A percentile compares a stretch with the other conserved stretches of the same genome.
phyloP scores from a whole-genome alignment of 2,113 vertebrate genomes.

The Myrmophylax atrothorax region DNA sequence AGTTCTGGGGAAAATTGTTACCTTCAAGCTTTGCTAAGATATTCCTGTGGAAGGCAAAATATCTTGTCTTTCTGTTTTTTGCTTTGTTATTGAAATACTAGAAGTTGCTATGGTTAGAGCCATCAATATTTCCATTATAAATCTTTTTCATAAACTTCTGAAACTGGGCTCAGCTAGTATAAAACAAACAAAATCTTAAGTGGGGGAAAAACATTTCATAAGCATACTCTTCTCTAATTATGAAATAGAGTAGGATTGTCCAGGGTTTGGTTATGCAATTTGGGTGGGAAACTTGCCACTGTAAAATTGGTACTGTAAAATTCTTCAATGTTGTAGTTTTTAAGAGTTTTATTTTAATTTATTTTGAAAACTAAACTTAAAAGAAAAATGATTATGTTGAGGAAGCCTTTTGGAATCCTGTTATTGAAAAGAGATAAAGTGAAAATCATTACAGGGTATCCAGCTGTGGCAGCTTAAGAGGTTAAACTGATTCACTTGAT shows the following conservation, averaged over 20 bases:
- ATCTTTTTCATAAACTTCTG: constrained; percentile 42
- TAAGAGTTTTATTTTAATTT: neutral
- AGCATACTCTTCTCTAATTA: constrained; percentile 22
- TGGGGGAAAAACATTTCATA: constrained; percentile 8
- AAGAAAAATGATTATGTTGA: neutral
- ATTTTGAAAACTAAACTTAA: neutral
- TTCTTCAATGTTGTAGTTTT: neutral
- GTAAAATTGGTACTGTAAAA: neutral
- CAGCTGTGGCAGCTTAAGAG: constrained; percentile 12
- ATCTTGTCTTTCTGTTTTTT: neutral
- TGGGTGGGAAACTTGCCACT: neutral
- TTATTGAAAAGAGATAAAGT: neutral
- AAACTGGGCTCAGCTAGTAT: constrained; percentile 43
- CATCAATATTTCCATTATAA: constrained; percentile 55
- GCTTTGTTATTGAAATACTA: constrained; percentile 31
- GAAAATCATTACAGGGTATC: neutral
- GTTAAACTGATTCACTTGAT: constrained; percentile 6
- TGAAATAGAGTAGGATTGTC: constrained; percentile 35
- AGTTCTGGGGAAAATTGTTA: neutral
- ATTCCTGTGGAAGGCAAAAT: neutral
- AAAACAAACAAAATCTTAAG: constrained; percentile 59
- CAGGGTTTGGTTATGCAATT: constrained; percentile 23
- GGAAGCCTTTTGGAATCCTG: neutral
- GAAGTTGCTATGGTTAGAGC: constrained; percentile 44
- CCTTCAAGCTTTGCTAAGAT: neutral